Conservation (phyloP, 2,113 vertebrate genomes). For the Dicerorhinus sumatrensis region DNA sequence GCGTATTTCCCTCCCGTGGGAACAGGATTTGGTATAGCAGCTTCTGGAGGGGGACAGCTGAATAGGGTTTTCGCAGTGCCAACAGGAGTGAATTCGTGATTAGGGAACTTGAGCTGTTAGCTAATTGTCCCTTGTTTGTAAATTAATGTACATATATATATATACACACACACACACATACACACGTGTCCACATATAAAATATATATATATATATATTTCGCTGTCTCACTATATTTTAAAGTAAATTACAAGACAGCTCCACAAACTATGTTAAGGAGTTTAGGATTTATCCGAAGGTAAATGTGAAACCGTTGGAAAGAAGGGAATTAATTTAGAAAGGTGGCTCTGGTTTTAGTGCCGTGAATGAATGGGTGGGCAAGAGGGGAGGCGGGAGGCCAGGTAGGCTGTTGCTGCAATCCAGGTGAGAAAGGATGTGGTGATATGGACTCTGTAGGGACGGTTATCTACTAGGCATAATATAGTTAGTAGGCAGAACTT, state of each 20-base stretch:
- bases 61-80: background rate
- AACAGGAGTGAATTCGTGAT: background rate
- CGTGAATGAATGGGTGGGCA: background rate
- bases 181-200: too few relatives aligned
- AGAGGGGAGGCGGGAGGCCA: background rate
- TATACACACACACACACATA: too few relatives aligned
- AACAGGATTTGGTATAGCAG: background rate
- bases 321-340: background rate
- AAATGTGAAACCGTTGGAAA: background rate
- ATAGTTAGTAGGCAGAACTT: background rate
- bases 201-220: background rate
- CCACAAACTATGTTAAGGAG: background rate
- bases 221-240: background rate
- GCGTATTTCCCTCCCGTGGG: background rate
- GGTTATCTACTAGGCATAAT: background rate
- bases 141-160: background rate
- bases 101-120: background rate
- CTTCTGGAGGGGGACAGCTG: background rate
- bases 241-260: background rate
- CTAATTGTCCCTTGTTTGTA: background rate
- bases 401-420: background rate
- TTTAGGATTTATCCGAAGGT: constrained; percentile 3
- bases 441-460: background rate
- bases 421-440: background rate
- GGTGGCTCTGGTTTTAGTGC: background rate